These are phyloP conservation scores for Mus musculus DNA, from an alignment of 2,113 vertebrate species.

Conservation along the genomic window DNA sequence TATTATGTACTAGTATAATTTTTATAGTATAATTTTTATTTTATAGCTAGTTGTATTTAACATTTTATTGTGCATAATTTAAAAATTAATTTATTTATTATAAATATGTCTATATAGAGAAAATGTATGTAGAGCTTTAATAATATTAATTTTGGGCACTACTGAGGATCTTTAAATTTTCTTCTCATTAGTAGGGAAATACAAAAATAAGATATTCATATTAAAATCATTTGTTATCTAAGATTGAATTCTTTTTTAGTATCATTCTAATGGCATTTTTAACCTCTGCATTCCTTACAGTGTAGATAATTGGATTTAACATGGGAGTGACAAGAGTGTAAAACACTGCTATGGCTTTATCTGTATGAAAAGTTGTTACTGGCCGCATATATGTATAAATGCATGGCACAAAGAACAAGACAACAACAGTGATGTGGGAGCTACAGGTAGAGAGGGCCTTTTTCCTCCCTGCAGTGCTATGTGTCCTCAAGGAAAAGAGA, in stretches of 20 bases:
- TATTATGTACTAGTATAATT: background rate
- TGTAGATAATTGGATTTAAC: background rate
- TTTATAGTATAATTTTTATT: background rate
- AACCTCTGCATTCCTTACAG: constrained; percentile 53
- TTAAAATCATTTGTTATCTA: background rate
- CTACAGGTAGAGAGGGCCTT: background rate
- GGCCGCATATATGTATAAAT: background rate
- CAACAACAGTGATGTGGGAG: background rate
- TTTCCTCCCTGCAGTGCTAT: background rate
- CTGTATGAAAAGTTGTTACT: background rate
- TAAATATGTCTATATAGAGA: background rate
- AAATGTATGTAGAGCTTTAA: background rate
- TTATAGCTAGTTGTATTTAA: background rate
- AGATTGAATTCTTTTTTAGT: background rate
- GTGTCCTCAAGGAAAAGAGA: background rate
- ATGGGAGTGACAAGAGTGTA: background rate
- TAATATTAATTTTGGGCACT: background rate
- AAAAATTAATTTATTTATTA: background rate
- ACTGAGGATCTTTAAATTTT: background rate
- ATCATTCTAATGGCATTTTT: constrained; percentile 6
- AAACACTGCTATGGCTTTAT: constrained; percentile 1
- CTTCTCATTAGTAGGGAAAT: background rate
- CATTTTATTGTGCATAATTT: background rate
- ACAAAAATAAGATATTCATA: background rate
- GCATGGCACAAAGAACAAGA: background rate